These are phyloP conservation scores for Drosophila mettleri DNA, from an alignment of 2,888 invertebrate genomes.

Conservation along the genomic window DNA sequence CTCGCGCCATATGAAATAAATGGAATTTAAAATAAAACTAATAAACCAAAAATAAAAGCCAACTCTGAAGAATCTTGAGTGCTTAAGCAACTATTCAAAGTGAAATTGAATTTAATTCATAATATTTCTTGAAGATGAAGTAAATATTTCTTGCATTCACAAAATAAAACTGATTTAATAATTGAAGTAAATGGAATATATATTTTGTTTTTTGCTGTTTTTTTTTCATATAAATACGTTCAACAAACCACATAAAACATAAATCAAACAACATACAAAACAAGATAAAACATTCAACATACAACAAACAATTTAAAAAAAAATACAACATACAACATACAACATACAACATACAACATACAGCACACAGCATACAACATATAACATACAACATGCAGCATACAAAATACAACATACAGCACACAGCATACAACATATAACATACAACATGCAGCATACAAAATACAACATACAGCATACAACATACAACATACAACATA, in stretches of 20 bases:
- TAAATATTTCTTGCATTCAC: not conserved
- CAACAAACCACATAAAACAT: not conserved
- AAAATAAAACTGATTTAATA: not conserved
- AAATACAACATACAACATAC: not conserved
- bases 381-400: not conserved
- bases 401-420: not conserved
- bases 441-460: not conserved
- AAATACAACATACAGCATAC: not conserved
- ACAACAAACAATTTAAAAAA: not conserved
- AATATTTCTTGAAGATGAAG: not conserved
- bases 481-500: not conserved
- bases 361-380: not conserved
- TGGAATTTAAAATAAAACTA: constrained; percentile 16
- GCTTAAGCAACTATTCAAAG: not conserved
- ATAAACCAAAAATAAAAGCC: not conserved
- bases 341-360: not conserved
- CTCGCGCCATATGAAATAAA: constrained; percentile 44
- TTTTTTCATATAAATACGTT: not conserved
- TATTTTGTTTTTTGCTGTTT: no score
- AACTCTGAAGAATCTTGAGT: not conserved
- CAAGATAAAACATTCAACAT: not conserved
- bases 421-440: not conserved
- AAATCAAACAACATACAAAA: not conserved
- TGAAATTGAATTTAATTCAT: constrained; percentile 1
- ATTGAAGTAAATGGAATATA: not conserved